Percentiles rank a stretch among this genome's conserved stretches.
Evolutionary conservation across 2,888 invertebrate genomes (phyloP).

Genomic region (Apamea monoglypha): DNA sequence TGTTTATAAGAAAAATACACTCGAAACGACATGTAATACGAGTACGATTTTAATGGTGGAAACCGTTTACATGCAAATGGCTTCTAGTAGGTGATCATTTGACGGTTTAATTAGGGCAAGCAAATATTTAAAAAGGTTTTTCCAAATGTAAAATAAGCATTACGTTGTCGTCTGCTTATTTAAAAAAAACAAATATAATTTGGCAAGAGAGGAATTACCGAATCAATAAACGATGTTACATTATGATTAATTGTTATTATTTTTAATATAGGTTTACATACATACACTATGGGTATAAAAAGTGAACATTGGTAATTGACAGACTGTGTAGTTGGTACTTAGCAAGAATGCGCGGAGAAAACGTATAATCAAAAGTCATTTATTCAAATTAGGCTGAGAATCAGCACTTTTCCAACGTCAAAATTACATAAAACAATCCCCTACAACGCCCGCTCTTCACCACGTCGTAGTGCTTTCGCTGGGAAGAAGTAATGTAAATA

Average conservation of each 20-base stretch:
- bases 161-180: background rate
- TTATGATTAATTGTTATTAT: background rate
- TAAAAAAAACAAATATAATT: background rate
- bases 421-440: no score
- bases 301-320: background rate
- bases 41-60: no score
- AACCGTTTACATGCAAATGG: background rate
- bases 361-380: no score
- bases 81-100: background rate
- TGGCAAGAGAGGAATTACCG: no score
- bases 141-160: background rate
- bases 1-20: background rate
- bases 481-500: background rate
- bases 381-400: no score
- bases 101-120: background rate
- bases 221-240: background rate
- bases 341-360: background rate
- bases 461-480: no score
- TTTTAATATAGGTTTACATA: background rate
- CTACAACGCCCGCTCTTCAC: no score
- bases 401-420: no score
- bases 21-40: background rate
- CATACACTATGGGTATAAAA: background rate
- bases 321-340: background rate
- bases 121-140: background rate